Base-by-base conservation (phyloP, 2,888 invertebrate species). In the Ernsta delagoae region DNA sequence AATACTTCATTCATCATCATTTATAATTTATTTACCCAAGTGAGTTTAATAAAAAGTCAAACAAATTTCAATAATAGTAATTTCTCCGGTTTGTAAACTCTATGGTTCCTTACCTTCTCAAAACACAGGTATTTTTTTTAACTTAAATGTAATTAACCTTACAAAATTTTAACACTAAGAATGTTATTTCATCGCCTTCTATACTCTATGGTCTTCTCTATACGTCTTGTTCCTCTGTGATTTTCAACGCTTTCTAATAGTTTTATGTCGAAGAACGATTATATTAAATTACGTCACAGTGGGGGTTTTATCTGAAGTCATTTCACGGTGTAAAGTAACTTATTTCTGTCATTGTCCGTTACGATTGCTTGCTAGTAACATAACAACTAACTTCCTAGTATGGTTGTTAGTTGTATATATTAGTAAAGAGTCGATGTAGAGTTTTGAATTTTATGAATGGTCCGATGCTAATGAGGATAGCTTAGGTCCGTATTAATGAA, bases 211-310 rank as follows among this genome's bases (percentile, higher is more conserved):
- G 43, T 8, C 6, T 11, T 56, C 6, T 53, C 57, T 39, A 57
- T 5, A 36, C 36, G 62, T 39, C 45, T 57, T 50, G 39, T 53
- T 62, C 48, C 39, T 12, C 61, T 36, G 60, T 67, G 56, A 68
- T 68, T 68, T 68, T 68, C 62, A 68, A 68, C 68, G 68, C 68
- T 68, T 68, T 68, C 62, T 62, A 62, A 68, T 68, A 68, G 68
- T 68, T 68, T 68, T 62, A 68, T 68, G 68, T 68, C 68, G 61
- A 56, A 36, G 41, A 68, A 57, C 68, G 56, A 68, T 68, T 68
- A 68, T 68, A 67, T 68, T 68, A 68, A 68, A 62, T 68, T 56
- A 62, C 68, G 48, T 6, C 68, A 36, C 68, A 68, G 68, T 68
- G 62, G 68, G 67, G 48, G 68, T 62, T 68, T 66, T 54, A 62